Evolutionary conservation across 2,797 vertebrate species (phyloP).

Genomic region (Pseudotriccus pelzelni): DNA sequence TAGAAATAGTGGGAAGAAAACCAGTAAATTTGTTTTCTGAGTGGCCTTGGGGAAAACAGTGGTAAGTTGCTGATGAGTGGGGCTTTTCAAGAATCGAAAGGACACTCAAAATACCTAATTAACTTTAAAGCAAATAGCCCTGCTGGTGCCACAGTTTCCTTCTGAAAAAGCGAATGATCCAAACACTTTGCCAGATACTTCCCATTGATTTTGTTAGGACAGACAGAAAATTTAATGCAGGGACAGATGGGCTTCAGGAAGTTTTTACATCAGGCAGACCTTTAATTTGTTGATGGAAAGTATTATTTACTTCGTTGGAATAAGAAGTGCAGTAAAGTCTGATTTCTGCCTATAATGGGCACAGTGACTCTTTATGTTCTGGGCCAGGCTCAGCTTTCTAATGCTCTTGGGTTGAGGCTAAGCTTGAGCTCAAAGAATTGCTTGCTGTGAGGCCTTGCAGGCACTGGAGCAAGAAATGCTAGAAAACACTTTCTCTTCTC

Average conservation of each 20-base stretch:
- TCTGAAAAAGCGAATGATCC: not conserved
- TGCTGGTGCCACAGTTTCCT: not conserved
- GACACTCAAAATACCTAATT: constrained; percentile 4
- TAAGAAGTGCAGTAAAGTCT: not conserved
- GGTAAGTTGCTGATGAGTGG: not conserved
- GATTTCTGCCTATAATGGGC: not conserved
- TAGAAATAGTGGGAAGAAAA: not conserved
- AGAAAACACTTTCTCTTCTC: not conserved
- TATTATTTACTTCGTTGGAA: not conserved
- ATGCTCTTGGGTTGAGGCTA: not conserved
- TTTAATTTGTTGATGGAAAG: not conserved
- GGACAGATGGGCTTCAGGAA: not conserved
- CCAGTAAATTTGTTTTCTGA: not conserved
- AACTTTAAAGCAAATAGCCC: not conserved
- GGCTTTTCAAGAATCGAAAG: constrained; percentile 27
- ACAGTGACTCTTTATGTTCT: not conserved
- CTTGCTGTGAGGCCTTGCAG: not conserved
- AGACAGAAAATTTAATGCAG: not conserved
- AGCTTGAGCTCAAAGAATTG: not conserved
- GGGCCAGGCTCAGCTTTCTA: not conserved
- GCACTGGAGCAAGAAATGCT: not conserved
- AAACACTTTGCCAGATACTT: not conserved
- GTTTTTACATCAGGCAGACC: not conserved
- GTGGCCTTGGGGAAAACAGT: not conserved
- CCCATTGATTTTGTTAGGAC: not conserved